Conservation (phyloP, 2,888 invertebrate species). For the Orthosia gothica region DNA sequence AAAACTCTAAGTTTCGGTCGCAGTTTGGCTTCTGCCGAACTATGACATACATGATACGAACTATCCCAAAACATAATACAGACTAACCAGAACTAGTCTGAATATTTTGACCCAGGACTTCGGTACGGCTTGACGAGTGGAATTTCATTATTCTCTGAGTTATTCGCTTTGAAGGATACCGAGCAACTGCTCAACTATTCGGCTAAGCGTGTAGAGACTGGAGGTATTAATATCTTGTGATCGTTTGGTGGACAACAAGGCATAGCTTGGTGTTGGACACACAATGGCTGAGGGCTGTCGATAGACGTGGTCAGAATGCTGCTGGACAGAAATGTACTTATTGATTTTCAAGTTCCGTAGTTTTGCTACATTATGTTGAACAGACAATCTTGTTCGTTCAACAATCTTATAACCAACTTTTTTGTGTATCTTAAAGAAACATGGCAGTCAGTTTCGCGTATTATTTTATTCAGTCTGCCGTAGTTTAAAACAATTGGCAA, state of each 20-base stretch:
- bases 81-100: conserved; percentile 17
- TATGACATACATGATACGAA: conserved; percentile 13
- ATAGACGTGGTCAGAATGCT: no score
- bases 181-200: conserved; percentile 45
- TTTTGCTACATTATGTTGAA: no score
- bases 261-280: background rate
- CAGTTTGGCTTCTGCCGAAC: background rate
- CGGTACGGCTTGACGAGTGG: conserved; percentile 43
- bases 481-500: no score
- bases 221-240: conserved; percentile 26
- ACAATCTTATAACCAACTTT: no score
- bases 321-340: no score
- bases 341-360: no score
- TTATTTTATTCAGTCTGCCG: no score
- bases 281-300: background rate
- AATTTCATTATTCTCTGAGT: conserved; percentile 63
- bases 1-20: background rate
- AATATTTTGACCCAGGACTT: conserved; percentile 39
- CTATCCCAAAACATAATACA: conserved; percentile 34
- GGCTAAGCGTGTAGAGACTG: conserved; percentile 31
- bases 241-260: background rate
- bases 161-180: conserved; percentile 51
- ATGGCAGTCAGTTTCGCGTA: no score
- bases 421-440: no score
- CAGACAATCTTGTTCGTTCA: no score